Conservation (phyloP, 2,888 invertebrate genomes). For the Ochropleura leucogaster region DNA sequence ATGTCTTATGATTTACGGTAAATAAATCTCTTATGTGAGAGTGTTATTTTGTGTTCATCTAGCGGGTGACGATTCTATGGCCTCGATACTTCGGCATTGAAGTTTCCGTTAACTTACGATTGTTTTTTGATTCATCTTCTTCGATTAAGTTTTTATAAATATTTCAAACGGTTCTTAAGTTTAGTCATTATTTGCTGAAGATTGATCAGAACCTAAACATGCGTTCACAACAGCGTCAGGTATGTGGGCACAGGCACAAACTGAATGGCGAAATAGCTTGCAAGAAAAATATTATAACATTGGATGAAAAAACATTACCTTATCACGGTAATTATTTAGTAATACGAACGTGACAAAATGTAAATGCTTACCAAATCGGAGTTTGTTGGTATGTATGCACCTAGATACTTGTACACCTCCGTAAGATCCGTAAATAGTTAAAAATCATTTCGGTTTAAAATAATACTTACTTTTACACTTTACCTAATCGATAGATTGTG, state of each 20-base stretch:
- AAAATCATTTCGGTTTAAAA: not conserved
- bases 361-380: slow-evolving; percentile 4
- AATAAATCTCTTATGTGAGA: slow-evolving; percentile 75
- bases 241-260: slow-evolving; percentile 22
- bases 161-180: slow-evolving; percentile 34
- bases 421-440: not conserved
- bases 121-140: slow-evolving; percentile 70
- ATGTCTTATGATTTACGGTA: slow-evolving; percentile 86
- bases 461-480: not conserved
- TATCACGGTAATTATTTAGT: slow-evolving; percentile 19
- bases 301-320: slow-evolving; percentile 3
- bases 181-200: slow-evolving; percentile 25
- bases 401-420: not conserved
- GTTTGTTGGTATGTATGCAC: not conserved
- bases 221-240: slow-evolving; percentile 65
- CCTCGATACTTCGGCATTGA: slow-evolving; percentile 81
- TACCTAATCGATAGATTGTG: not conserved
- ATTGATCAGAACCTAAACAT: slow-evolving; percentile 44
- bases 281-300: slow-evolving; percentile 19
- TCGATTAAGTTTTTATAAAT: slow-evolving; percentile 42
- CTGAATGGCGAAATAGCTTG: slow-evolving; percentile 43
- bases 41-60: slow-evolving; percentile 75
- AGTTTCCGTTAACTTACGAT: slow-evolving; percentile 80
- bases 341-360: slow-evolving; percentile 21
- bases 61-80: slow-evolving; percentile 85